Evolutionary conservation across 2,888 invertebrate species (phyloP).

Genomic region (Drosophila parthenogenetica): DNA sequence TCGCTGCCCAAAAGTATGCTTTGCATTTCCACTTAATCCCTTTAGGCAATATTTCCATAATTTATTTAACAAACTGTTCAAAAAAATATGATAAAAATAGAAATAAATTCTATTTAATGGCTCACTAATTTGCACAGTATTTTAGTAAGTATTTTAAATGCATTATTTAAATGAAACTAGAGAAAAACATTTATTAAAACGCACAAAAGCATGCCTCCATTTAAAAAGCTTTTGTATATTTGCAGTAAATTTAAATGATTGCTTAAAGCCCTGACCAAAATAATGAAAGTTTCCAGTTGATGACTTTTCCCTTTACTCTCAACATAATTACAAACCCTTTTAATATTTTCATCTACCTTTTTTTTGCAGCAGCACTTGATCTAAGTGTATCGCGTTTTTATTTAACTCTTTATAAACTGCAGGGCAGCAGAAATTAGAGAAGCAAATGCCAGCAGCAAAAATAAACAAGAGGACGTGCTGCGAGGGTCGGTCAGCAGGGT

Average conservation of each 20-base stretch:
- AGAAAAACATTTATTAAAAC: too few species aligned
- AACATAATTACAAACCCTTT: constrained; percentile 44
- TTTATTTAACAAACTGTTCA: too few species aligned
- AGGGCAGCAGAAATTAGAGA: constrained; percentile 73
- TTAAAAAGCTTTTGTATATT: neutral
- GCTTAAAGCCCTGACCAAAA: neutral
- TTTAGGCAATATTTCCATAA: neutral
- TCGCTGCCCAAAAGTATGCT: too few species aligned
- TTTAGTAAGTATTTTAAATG: too few species aligned
- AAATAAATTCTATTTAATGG: too few species aligned
- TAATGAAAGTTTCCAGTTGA: constrained; percentile 10
- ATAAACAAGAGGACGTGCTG: constrained; percentile 73
- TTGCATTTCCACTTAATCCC: neutral
- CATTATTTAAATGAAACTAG: too few species aligned
- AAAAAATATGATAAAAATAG: too few species aligned
- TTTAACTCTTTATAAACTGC: constrained; percentile 73
- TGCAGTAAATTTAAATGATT: constrained; percentile 5
- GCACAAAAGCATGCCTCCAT: too few species aligned
- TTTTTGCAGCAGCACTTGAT: constrained; percentile 25
- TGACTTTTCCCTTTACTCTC: constrained; percentile 15
- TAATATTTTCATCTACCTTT: constrained; percentile 40
- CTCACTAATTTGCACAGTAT: too few species aligned
- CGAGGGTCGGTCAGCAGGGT: constrained; percentile 4
- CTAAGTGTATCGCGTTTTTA: constrained; percentile 65
- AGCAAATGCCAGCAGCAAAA: constrained; percentile 72